phyloP scores from a whole-genome alignment of 2,888 invertebrate species.

The Sylvicola cinctus region DNA sequence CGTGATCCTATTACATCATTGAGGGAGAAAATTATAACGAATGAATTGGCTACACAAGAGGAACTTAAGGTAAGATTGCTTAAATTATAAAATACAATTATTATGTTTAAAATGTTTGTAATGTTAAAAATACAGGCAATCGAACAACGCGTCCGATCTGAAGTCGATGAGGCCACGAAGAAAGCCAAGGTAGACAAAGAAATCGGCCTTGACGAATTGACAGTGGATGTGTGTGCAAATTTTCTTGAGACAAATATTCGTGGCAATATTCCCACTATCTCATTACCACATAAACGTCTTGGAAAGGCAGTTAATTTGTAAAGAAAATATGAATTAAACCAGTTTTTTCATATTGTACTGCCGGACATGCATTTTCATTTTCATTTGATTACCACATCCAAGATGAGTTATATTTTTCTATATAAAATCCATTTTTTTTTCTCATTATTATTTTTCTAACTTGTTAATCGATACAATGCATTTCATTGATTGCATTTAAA shows the following conservation, averaged over 20 bases:
- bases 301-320: conserved; percentile 7
- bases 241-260: conserved; percentile 32
- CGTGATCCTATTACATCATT: conserved; percentile 91
- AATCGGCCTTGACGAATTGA: conserved; percentile 45
- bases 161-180: conserved; percentile 61
- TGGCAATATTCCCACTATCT: conserved; percentile 17
- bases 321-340: too few relatives aligned
- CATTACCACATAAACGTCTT: conserved; percentile 6
- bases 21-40: conserved; percentile 57
- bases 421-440: too few relatives aligned
- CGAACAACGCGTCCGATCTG: conserved; percentile 54
- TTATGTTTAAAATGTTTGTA: background rate
- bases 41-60: conserved; percentile 52
- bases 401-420: too few relatives aligned
- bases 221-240: conserved; percentile 44
- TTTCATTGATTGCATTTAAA: too few relatives aligned
- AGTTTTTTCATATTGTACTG: too few relatives aligned
- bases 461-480: too few relatives aligned
- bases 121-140: conserved; percentile 34
- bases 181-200: conserved; percentile 50
- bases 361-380: too few relatives aligned
- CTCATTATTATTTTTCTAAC: too few relatives aligned
- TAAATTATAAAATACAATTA: background rate
- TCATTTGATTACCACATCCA: too few relatives aligned
- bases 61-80: conserved; percentile 52